These are phyloP conservation scores for Plecotus auritus DNA, from an alignment of 2,113 vertebrate genomes.

Conservation along the genomic window DNA sequence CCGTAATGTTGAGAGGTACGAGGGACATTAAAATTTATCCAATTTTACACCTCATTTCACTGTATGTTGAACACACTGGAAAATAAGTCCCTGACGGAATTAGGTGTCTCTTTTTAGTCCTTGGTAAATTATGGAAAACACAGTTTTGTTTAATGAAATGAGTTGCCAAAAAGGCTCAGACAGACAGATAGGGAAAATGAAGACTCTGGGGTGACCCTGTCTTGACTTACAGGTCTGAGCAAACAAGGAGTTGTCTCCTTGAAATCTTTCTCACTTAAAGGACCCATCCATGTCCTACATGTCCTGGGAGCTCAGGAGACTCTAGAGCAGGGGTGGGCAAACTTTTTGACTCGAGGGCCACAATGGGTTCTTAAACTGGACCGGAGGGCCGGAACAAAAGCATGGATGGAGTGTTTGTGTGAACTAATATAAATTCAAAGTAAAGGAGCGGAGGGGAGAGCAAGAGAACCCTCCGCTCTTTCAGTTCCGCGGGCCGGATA, in stretches of 20 bases:
- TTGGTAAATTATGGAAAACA: neutral
- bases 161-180: neutral
- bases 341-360: too few species aligned
- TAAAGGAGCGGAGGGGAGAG: too few species aligned
- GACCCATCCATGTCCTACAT: neutral
- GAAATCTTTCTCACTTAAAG: neutral
- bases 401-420: too few species aligned
- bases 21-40: neutral
- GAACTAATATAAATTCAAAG: too few species aligned
- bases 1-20: neutral
- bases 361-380: too few species aligned
- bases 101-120: constrained; percentile 1
- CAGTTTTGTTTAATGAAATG: neutral
- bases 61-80: neutral
- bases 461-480: too few species aligned
- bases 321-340: too few species aligned
- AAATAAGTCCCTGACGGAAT: constrained; percentile 16
- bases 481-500: too few species aligned
- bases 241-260: neutral
- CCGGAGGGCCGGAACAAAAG: too few species aligned
- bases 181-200: neutral
- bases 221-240: neutral
- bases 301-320: neutral
- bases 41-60: constrained; percentile 41
- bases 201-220: neutral